These are phyloP conservation scores for Hydroisotoma schaefferi DNA, from an alignment of 2,888 invertebrate genomes.

Conservation along the genomic window DNA sequence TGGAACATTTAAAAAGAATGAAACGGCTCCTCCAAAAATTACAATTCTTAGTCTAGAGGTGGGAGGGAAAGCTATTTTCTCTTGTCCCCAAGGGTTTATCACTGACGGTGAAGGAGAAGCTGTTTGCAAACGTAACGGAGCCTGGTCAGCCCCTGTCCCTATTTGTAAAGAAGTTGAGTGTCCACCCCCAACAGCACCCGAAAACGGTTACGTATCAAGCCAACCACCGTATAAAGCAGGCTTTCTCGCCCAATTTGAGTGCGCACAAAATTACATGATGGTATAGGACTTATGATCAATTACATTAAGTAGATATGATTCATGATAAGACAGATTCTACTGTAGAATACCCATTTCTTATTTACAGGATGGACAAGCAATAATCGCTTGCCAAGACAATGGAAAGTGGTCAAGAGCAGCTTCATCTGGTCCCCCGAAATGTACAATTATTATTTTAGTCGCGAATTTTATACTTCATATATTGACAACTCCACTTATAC, in stretches of 20 bases:
- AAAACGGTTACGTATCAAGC: conserved; percentile 69
- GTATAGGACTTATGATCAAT: too few relatives aligned
- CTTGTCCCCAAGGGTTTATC: conserved; percentile 72
- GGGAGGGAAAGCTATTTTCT: conserved; percentile 75
- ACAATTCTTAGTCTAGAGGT: conserved; percentile 73
- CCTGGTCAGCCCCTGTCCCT: conserved; percentile 75
- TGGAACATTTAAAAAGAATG: conserved; percentile 55
- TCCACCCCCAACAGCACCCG: conserved; percentile 68
- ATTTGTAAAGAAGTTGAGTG: conserved; percentile 79
- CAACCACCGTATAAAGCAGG: conserved; percentile 75
- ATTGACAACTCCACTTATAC: too few relatives aligned
- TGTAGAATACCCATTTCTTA: too few relatives aligned
- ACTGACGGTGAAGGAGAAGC: conserved; percentile 62
- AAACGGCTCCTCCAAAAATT: conserved; percentile 52
- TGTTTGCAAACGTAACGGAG: conserved; percentile 55
- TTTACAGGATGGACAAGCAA: conserved; percentile 86
- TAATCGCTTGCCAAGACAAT: conserved; percentile 81
- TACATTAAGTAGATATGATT: too few relatives aligned
- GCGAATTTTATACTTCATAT: too few relatives aligned
- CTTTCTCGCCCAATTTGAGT: conserved; percentile 81
- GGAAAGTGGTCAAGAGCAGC: conserved; percentile 75
- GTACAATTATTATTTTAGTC: too few relatives aligned
- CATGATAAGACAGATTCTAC: too few relatives aligned
- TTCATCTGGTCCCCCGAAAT: too few relatives aligned
- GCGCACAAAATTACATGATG: conserved; percentile 82